Percentiles rank a stretch among this genome's conserved stretches.
Evolutionary conservation across 2,113 vertebrate genomes (phyloP).

Genomic region (Ailuropoda melanoleuca): DNA sequence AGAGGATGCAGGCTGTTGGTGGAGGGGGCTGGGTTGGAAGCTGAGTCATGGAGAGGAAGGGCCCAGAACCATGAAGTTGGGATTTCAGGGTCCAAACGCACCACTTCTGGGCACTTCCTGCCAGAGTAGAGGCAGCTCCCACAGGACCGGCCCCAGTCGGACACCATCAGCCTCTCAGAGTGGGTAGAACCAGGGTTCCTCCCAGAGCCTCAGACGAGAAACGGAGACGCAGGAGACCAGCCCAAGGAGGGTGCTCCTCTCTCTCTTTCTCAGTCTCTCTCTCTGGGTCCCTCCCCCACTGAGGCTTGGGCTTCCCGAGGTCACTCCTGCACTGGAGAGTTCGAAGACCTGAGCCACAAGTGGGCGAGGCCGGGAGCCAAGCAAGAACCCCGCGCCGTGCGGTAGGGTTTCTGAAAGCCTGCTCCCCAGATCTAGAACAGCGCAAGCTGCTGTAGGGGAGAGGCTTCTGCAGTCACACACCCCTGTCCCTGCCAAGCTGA

Average conservation of each 20-base stretch:
- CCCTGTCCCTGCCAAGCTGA: background rate
- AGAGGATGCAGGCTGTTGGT: background rate
- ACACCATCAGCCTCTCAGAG: background rate
- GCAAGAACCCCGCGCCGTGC: fast-evolving
- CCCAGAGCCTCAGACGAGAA: background rate
- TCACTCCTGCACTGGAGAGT: background rate
- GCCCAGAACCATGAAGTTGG: background rate
- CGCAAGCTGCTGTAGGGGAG: fast-evolving
- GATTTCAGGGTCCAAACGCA: background rate
- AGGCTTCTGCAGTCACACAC: background rate
- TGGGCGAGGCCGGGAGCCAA: background rate
- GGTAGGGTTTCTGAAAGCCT: fast-evolving
- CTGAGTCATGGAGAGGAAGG: background rate
- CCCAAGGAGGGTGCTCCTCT: background rate
- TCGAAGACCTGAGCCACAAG: background rate
- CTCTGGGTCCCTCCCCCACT: background rate
- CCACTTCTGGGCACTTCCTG: background rate
- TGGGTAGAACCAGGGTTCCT: no score
- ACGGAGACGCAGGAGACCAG: background rate
- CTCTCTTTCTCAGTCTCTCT: background rate
- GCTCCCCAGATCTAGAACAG: background rate
- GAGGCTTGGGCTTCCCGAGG: background rate
- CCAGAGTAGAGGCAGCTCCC: background rate
- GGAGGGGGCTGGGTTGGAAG: background rate
- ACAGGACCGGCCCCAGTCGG: background rate